phyloP scores from a whole-genome alignment of 2,113 vertebrate species.

The Lipotes vexillifer region DNA sequence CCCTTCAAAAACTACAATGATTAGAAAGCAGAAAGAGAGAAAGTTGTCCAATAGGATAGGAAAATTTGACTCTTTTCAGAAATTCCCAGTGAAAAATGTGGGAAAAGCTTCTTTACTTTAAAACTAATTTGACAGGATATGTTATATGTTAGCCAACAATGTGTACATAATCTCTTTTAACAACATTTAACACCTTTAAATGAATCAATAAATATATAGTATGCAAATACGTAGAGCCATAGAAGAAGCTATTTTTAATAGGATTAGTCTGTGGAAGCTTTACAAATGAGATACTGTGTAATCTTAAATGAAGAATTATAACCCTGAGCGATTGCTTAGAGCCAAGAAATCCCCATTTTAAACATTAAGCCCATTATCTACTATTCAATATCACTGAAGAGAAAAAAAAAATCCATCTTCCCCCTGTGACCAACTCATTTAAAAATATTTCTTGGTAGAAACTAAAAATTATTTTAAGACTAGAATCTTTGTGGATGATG shows the following conservation, averaged over 20 bases:
- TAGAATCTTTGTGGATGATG: not conserved
- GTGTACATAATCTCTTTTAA: not conserved
- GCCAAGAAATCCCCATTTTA: conserved; percentile 35
- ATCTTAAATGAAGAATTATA: conserved; percentile 24
- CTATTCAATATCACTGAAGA: not conserved
- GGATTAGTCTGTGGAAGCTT: not conserved
- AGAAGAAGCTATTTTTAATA: not conserved
- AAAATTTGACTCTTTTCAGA: not conserved
- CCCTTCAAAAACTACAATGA: not conserved
- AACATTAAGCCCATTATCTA: not conserved
- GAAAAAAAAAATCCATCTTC: not conserved
- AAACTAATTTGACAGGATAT: not conserved
- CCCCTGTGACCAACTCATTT: not conserved
- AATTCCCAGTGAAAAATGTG: not conserved
- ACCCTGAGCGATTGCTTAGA: not conserved
- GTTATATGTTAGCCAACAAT: not conserved
- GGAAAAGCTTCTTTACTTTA: not conserved
- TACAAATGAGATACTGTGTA: not conserved
- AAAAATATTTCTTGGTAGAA: not conserved
- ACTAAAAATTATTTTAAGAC: not conserved
- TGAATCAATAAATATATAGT: not conserved
- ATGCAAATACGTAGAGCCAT: not conserved
- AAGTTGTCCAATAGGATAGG: not conserved
- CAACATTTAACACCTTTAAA: not conserved
- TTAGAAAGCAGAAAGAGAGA: not conserved